These are phyloP conservation scores for Montipora foliosa DNA, from an alignment of 64 coral and sea anemone genomes.

Conservation along the genomic window DNA sequence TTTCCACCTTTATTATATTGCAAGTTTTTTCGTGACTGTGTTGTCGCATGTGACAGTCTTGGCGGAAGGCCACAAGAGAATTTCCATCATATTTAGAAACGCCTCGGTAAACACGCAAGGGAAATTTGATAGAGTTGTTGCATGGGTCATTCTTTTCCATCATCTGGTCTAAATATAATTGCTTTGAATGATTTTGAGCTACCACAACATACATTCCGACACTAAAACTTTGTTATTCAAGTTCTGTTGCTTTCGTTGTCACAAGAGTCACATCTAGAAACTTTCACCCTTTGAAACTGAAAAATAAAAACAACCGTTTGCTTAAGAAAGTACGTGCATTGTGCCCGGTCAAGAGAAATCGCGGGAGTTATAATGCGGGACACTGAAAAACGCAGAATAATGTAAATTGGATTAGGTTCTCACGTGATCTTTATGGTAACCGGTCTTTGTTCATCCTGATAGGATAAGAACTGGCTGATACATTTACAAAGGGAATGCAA, in stretches of 20 bases:
- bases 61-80: neutral
- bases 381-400: no score
- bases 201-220: neutral
- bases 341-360: no score
- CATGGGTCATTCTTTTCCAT: neutral
- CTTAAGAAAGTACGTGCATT: no score
- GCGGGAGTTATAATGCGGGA: no score
- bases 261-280: no score
- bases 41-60: neutral
- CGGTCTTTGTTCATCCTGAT: neutral
- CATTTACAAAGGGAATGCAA: neutral
- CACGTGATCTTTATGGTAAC: neutral
- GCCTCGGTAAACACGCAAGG: neutral
- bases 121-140: conserved; percentile 17
- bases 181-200: neutral
- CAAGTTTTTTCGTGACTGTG: neutral
- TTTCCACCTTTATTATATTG: neutral
- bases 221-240: neutral
- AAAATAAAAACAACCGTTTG: no score
- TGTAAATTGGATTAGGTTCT: neutral
- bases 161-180: neutral
- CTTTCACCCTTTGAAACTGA: no score
- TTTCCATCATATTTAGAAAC: neutral
- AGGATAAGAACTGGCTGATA: neutral
- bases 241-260: no score